Percentiles rank a stretch among this genome's conserved stretches.
Evolutionary conservation across 2,888 invertebrate species (phyloP).

Genomic region (Salticus scenicus): DNA sequence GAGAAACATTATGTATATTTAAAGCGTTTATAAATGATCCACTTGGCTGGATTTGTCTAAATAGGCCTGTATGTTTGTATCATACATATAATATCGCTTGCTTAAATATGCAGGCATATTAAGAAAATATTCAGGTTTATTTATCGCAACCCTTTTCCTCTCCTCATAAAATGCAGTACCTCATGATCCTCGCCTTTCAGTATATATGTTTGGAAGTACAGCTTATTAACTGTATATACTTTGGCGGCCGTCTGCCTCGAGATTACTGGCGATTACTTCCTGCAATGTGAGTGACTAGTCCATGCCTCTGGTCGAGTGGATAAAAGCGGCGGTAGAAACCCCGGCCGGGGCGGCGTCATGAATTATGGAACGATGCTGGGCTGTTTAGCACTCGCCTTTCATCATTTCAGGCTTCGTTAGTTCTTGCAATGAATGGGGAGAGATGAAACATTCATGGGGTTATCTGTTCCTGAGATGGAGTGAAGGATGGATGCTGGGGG

Average conservation of each 20-base stretch:
- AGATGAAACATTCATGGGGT: conserved; percentile 61
- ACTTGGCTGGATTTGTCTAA: too few species aligned
- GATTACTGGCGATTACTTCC: conserved; percentile 1
- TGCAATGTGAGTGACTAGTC: background rate
- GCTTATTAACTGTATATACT: background rate
- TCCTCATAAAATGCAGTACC: background rate
- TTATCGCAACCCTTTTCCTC: too few species aligned
- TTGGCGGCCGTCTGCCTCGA: background rate
- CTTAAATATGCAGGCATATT: background rate
- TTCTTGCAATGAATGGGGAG: conserved; percentile 52
- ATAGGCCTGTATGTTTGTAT: too few species aligned
- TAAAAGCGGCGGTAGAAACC: conserved; percentile 52
- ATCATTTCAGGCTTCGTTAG: conserved; percentile 69
- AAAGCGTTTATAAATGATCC: too few species aligned
- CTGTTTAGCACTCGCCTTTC: conserved; percentile 67
- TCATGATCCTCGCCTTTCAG: background rate
- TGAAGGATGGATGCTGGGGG: too few species aligned
- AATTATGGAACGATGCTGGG: conserved; percentile 56
- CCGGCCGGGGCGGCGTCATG: conserved; percentile 39
- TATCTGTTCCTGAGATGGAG: too few species aligned
- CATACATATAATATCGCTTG: too few species aligned
- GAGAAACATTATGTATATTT: too few species aligned
- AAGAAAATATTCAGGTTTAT: background rate
- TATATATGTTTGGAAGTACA: background rate
- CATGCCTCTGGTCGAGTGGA: conserved; percentile 28